A percentile compares a stretch with the other conserved stretches of the same genome.
Conservation (phyloP, 2,888 invertebrate species). For the Copidosoma aretas region DNA sequence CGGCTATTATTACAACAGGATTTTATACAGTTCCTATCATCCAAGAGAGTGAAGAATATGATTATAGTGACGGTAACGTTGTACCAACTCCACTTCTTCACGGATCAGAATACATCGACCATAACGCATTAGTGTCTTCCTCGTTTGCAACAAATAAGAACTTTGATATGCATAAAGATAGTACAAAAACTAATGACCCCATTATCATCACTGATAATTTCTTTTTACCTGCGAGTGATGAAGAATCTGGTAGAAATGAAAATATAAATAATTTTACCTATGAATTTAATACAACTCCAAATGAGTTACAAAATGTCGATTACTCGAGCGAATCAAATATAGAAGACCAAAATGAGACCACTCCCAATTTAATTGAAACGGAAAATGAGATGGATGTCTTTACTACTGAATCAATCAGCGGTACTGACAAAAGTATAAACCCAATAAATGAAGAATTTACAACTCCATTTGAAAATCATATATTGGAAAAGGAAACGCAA, state of each 20-base stretch:
- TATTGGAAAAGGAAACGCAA: constrained; percentile 11
- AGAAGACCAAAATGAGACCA: too few species aligned
- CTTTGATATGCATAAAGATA: neutral
- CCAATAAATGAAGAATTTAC: neutral
- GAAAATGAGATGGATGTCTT: neutral
- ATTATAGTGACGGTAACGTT: constrained; percentile 34
- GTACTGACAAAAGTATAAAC: neutral
- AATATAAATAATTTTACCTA: constrained; percentile 40
- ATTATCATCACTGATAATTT: constrained; percentile 60
- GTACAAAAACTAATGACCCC: constrained; percentile 40
- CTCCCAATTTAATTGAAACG: neutral
- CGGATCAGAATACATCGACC: constrained; percentile 48
- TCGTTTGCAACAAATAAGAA: constrained; percentile 11
- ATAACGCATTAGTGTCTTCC: constrained; percentile 38
- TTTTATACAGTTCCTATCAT: constrained; percentile 53
- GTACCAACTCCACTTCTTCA: constrained; percentile 51
- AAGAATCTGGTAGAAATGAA: constrained; percentile 37
- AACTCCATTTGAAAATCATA: neutral
- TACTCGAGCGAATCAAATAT: neutral
- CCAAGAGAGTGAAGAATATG: constrained; percentile 49
- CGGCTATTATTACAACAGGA: constrained; percentile 59
- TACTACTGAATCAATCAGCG: neutral
- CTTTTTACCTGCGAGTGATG: constrained; percentile 52
- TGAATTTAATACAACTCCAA: constrained; percentile 16
- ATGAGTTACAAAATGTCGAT: neutral